A percentile compares a stretch with the other conserved stretches of the same genome.
These are phyloP conservation scores for Oreochromis aureus DNA, from an alignment of 2,113 vertebrate genomes.

Conservation along the genomic window DNA sequence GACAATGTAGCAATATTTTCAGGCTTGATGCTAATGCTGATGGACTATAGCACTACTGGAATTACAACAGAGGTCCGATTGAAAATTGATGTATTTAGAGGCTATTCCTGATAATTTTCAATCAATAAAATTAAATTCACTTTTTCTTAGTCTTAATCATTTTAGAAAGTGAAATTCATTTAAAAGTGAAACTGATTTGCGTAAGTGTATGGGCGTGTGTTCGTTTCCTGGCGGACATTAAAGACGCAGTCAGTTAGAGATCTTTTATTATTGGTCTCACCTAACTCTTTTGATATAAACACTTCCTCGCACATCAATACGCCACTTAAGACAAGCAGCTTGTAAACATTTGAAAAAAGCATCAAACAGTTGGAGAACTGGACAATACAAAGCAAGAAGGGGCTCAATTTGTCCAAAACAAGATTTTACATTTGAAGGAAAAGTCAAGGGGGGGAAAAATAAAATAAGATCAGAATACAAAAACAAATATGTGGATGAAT, in stretches of 20 bases:
- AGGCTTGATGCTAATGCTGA: background rate
- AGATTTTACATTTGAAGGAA: constrained; percentile 28
- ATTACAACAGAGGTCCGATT: background rate
- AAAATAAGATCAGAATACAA: background rate
- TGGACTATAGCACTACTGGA: background rate
- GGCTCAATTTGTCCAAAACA: background rate
- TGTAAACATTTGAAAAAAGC: constrained; percentile 71
- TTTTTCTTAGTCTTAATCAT: background rate
- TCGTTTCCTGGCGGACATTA: fast-evolving
- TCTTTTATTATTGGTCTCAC: constrained; percentile 53
- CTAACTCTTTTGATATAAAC: constrained; percentile 24
- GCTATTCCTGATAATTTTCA: background rate
- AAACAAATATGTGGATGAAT: background rate
- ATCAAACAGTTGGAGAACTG: constrained; percentile 44
- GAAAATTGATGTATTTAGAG: background rate
- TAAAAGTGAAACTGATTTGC: fast-evolving
- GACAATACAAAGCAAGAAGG: constrained; percentile 34
- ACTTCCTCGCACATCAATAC: constrained; percentile 36
- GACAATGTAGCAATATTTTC: background rate
- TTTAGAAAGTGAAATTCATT: background rate
- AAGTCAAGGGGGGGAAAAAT: background rate
- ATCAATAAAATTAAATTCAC: background rate
- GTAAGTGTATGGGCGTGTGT: background rate
- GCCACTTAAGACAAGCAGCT: constrained; percentile 62
- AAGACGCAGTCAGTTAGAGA: background rate